Evolutionary conservation across 2,888 invertebrate genomes (phyloP).

Genomic region (Selenia dentaria): DNA sequence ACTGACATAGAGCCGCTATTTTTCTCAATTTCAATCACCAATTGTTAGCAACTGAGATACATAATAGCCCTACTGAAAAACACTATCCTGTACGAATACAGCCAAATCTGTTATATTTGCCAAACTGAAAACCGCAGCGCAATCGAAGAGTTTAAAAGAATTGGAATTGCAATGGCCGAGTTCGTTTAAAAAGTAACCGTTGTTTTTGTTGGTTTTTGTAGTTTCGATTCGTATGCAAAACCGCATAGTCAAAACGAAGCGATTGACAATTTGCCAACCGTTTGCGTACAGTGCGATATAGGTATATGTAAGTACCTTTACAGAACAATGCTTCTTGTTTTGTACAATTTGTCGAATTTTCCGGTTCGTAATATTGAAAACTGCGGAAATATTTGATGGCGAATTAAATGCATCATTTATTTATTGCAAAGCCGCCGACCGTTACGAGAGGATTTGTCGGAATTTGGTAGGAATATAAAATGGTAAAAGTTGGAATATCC

Average conservation of each 20-base stretch:
- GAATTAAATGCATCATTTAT: conserved; percentile 3
- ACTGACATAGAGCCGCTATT: too few species aligned
- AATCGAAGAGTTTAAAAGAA: conserved; percentile 34
- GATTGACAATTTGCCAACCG: conserved; percentile 52
- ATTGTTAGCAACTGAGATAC: too few species aligned
- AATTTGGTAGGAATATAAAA: background rate
- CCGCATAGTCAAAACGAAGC: conserved; percentile 45
- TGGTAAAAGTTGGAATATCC: background rate
- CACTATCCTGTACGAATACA: too few species aligned
- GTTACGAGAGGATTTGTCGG: background rate
- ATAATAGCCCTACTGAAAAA: too few species aligned
- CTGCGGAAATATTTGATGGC: conserved; percentile 4
- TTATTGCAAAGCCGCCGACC: background rate
- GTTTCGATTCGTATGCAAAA: conserved; percentile 52
- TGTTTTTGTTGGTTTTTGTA: conserved; percentile 45
- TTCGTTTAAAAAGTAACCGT: conserved; percentile 47
- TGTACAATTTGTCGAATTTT: conserved; percentile 10
- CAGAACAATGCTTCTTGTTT: conserved; percentile 5
- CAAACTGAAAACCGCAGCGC: conserved; percentile 19
- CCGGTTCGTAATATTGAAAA: conserved; percentile 6
- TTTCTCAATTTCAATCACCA: too few species aligned
- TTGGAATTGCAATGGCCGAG: conserved; percentile 34
- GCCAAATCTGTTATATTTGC: conserved; percentile 6
- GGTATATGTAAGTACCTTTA: conserved; percentile 5
- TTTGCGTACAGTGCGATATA: conserved; percentile 4